These are phyloP conservation scores for Pegoplata infirma DNA, from an alignment of 2,888 invertebrate species.

Conservation along the genomic window DNA sequence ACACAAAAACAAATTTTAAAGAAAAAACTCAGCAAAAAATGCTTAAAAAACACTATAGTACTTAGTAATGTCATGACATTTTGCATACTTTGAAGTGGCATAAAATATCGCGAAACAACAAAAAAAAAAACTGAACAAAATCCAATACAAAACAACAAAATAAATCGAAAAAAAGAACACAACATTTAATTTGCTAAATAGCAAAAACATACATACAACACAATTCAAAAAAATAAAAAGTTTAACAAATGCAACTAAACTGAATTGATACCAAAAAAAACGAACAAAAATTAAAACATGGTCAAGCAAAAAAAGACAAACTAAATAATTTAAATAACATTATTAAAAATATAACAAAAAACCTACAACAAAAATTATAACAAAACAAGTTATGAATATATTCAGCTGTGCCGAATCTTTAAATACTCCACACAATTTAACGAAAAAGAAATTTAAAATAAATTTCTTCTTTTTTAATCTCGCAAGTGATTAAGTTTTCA, in stretches of 20 bases:
- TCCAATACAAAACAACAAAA: slow-evolving; percentile 37
- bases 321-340: slow-evolving; percentile 56
- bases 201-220: slow-evolving; percentile 58
- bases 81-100: slow-evolving; percentile 62
- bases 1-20: slow-evolving; percentile 57
- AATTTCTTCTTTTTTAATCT: no score
- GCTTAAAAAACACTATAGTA: slow-evolving; percentile 65
- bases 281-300: slow-evolving; percentile 56
- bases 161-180: slow-evolving; percentile 61
- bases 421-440: no score
- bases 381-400: no score
- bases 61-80: slow-evolving; percentile 64
- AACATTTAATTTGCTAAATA: slow-evolving; percentile 77
- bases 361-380: slow-evolving; percentile 31
- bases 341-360: slow-evolving; percentile 63
- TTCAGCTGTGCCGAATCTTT: no score
- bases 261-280: slow-evolving; percentile 49
- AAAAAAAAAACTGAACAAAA: slow-evolving; percentile 43
- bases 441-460: no score
- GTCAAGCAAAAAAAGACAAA: slow-evolving; percentile 50
- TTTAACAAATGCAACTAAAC: slow-evolving; percentile 64
- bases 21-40: slow-evolving; percentile 52
- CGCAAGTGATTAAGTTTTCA: no score
- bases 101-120: slow-evolving; percentile 64
- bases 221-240: slow-evolving; percentile 49